Evolutionary conservation across 2,797 vertebrate species (phyloP), one percentile per base, ranked within the genome.

Genomic region (Sorex maritimensis): DNA sequence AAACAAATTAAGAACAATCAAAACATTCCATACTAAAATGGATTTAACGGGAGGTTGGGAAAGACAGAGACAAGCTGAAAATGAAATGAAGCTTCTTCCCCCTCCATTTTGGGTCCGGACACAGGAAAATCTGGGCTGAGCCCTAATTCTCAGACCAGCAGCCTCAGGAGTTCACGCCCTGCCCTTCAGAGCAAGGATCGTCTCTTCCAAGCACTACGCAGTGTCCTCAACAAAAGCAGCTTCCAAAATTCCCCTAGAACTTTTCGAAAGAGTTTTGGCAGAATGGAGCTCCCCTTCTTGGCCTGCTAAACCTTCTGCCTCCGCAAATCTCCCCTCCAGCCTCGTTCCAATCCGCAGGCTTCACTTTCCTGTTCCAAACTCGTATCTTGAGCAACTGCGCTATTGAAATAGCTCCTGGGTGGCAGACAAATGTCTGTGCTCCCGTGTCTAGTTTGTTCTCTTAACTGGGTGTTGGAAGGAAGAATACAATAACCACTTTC

Each of bases 341-440:
- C 82, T 92, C 72, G 1, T 86, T 86, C 85, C 69, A 83, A 63
- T 67, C n/a, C 49, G 26, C 90, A 34, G 72, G 65, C 85, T 52
- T 90, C 88, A 38, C 71, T 72, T 96, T 96, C 93, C 94, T 91
- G 86, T 92, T 93, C 95, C 89, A 91, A 91, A 88, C 84, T 73
- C 68, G 69, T 2, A 15, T 87, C 85, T 91, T 95, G 82, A 95
- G 89, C 79, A 95, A 95, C 71, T 75, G 0, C 21, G 21, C 71
- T 82, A 94, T 14, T 74, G 75, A 94, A 96, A 92, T n/a, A 90
- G 79, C 75, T 94, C 83, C 92, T 75, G 38, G 26, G 82, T 90
- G 92, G 87, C 86, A 75, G 79, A 72, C 77, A 24, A 61, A 26
- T 0, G 49, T 65, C 88, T 58, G 72, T 1, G 21, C 41, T 68